Base-by-base conservation (phyloP, 2,113 vertebrate genomes). In the Sinocyclocheilus maitianheensis region DNA sequence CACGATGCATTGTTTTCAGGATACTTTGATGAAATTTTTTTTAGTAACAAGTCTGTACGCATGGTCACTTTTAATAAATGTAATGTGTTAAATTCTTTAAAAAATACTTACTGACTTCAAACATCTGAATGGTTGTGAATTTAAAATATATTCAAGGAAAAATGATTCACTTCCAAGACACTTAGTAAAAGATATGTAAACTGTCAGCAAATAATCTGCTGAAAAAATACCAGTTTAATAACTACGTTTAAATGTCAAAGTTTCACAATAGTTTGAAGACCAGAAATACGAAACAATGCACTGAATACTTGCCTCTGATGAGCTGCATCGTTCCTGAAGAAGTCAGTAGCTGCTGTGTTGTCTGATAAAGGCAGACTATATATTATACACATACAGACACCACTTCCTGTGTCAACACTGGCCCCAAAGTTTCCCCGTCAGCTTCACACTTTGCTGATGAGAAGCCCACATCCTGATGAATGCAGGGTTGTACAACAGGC, bases 401-500 rank as follows among this genome's bases (percentile, higher is more conserved):
- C 63, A 84, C 87, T 86, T 88, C 81, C 87, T 75, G 84, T 72
- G 55, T 43, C 55, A 77, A 53, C 58, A 76, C 69, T 58, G 16
- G 40, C 51, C 9, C 34, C 51, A 14, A 51, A 34, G 4, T 11
- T 77, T 77, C 13, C 9, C 14, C 20, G 24, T 87, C 60, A 37
- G 13, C 71, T 75, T 48, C 5, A 75, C 72, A 48, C 22, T 24
- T 87, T 51, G 63, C 86, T 84, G 81, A 79, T 7, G 5, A 4
- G 3, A 81, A 53, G 63, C 60, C 62, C 80, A 82, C 43, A 69
- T 82, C 80, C 80, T 80, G 80, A 6, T 12, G 9, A 62, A 37
- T 13, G 20, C 2, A 65, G 58, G 43, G 43, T 18, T 63, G 77
- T 60, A 16, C 13, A 24, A 46, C 22, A 63, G 18, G 18, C 53